These are phyloP conservation scores for Erinaceus europaeus DNA, from an alignment of 2,113 vertebrate species.

Conservation along the genomic window DNA sequence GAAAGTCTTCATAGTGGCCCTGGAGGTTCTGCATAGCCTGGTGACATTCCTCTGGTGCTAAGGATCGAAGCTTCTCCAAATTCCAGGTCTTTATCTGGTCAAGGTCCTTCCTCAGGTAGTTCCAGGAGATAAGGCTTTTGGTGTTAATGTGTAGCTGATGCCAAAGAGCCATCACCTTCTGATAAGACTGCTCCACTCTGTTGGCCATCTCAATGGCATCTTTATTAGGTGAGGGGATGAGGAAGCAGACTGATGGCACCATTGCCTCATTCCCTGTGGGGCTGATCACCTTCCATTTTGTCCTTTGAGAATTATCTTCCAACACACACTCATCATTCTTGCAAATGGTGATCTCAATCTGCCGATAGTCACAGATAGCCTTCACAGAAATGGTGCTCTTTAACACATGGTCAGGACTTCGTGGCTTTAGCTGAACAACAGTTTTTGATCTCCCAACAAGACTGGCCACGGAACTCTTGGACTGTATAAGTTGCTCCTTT, in stretches of 20 bases:
- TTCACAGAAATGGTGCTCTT: conserved; percentile 90
- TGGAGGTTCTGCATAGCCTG: conserved; percentile 90
- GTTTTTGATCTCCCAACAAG: conserved; percentile 95
- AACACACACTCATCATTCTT: conserved; percentile 96
- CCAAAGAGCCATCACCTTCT: conserved; percentile 98
- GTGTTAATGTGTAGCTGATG: conserved; percentile 97
- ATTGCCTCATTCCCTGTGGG: conserved; percentile 97
- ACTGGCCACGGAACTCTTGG: conserved; percentile 93
- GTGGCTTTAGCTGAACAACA: conserved; percentile 92
- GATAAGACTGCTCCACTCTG: conserved; percentile 96
- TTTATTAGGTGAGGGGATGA: conserved; percentile 92
- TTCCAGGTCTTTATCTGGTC: conserved; percentile 90
- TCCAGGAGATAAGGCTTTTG: conserved; percentile 97
- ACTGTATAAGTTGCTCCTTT: conserved; percentile 98
- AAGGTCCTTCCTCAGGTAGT: conserved; percentile 94
- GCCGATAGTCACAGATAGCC: conserved; percentile 95
- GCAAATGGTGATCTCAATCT: conserved; percentile 97
- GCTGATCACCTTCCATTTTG: conserved; percentile 99
- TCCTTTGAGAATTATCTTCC: conserved; percentile 97
- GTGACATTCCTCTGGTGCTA: conserved; percentile 86
- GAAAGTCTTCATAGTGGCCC: conserved; percentile 90
- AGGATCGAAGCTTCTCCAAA: conserved; percentile 90
- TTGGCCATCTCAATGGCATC: conserved; percentile 91
- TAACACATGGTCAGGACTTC: conserved; percentile 87
- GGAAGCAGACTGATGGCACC: conserved; percentile 98